phyloP scores from a whole-genome alignment of 2,113 vertebrate genomes.

The Pao palembangensis region DNA sequence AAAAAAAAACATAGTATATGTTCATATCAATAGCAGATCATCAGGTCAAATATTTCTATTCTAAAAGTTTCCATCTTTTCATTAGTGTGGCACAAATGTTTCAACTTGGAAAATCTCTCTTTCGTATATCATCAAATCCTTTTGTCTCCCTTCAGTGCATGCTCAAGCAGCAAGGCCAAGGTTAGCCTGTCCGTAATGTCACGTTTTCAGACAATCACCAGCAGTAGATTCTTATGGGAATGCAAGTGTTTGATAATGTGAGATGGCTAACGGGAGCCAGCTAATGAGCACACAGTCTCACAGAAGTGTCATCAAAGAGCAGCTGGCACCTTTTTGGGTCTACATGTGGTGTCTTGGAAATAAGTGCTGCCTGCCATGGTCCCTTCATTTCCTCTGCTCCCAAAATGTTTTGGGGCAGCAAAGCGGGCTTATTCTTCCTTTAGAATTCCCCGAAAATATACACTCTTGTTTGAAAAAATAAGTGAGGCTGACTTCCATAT shows the following conservation, averaged over 20 bases:
- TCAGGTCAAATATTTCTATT: constrained; percentile 30
- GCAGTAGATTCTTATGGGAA: constrained; percentile 59
- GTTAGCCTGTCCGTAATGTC: constrained; percentile 54
- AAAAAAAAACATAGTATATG: constrained; percentile 57
- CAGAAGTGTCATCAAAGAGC: constrained; percentile 67
- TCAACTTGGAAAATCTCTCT: too few species aligned
- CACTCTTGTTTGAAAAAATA: constrained; percentile 11
- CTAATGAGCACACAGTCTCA: constrained; percentile 71
- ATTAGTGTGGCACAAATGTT: too few species aligned
- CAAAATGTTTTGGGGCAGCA: constrained; percentile 23
- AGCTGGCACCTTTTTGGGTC: constrained; percentile 65
- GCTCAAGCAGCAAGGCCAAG: constrained; percentile 39
- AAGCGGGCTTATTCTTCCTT: constrained; percentile 23
- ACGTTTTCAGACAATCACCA: constrained; percentile 58
- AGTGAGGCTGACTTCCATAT: constrained; percentile 16
- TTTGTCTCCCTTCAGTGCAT: background rate
- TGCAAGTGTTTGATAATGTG: constrained; percentile 62
- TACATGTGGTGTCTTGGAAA: constrained; percentile 63
- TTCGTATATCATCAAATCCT: background rate
- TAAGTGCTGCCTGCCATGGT: constrained; percentile 38
- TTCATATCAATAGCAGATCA: constrained; percentile 61
- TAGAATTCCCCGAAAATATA: constrained; percentile 37
- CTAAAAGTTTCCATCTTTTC: background rate
- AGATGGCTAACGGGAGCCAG: constrained; percentile 50
- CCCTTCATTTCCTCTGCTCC: constrained; percentile 40